Conservation (phyloP, 2,888 invertebrate genomes). For the Acanthosepion lycidas region DNA sequence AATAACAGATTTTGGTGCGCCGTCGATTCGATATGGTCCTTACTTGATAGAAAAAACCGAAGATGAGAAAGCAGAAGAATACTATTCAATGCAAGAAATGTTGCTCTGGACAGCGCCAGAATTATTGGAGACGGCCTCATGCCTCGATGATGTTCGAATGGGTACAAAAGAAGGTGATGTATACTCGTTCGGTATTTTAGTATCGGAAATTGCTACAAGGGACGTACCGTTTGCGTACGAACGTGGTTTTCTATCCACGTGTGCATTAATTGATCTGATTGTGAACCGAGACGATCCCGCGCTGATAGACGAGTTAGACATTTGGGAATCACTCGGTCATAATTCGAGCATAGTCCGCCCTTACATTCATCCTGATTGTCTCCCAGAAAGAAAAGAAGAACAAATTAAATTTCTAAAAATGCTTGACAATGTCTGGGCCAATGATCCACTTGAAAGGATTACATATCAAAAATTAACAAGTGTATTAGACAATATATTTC, state of each 20-base stretch:
- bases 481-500: conserved; percentile 61
- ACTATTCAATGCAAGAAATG: neutral
- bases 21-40: conserved; percentile 40
- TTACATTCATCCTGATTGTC: neutral
- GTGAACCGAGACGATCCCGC: conserved; percentile 54
- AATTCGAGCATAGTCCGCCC: neutral
- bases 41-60: conserved; percentile 18
- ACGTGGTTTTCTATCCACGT: conserved; percentile 51
- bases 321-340: conserved; percentile 6
- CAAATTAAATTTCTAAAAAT: neutral
- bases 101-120: conserved; percentile 53
- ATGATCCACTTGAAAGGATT: conserved; percentile 60
- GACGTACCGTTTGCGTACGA: conserved; percentile 57
- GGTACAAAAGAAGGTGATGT: conserved; percentile 64
- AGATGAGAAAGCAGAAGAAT: neutral
- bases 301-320: neutral
- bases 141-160: conserved; percentile 53
- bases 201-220: conserved; percentile 58
- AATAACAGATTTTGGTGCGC: conserved; percentile 36
- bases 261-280: conserved; percentile 55
- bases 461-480: conserved; percentile 59
- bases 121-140: conserved; percentile 52
- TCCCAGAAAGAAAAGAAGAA: neutral
- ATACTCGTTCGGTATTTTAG: conserved; percentile 61
- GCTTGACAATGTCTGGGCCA: conserved; percentile 55